These are phyloP conservation scores for Protobothrops mucrosquamatus DNA, from an alignment of 2,113 vertebrate species.

Conservation along the genomic window DNA sequence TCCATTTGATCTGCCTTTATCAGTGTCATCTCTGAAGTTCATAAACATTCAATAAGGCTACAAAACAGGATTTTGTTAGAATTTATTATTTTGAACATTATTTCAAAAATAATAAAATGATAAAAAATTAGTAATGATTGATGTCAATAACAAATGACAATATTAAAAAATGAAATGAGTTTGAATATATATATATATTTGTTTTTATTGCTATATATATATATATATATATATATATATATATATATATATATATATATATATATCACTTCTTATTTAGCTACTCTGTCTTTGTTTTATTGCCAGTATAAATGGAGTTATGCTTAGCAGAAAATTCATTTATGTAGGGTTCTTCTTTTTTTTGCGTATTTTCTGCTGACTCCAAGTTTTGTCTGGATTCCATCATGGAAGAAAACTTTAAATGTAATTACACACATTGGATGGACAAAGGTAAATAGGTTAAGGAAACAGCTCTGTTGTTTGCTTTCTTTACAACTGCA, in stretches of 20 bases:
- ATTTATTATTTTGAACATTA: constrained; percentile 6
- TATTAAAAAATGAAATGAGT: background rate
- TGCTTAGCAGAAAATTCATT: constrained; percentile 2
- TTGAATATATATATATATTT: too few relatives aligned
- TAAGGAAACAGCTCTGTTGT: background rate
- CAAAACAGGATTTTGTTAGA: background rate
- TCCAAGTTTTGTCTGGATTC: background rate
- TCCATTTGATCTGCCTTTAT: background rate
- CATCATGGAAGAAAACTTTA: background rate
- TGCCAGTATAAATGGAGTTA: background rate
- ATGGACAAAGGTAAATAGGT: background rate
- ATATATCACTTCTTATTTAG: constrained; percentile 3
- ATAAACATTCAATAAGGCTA: background rate
- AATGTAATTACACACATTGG: background rate
- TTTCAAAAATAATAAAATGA: background rate
- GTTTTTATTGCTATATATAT: too few relatives aligned
- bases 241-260: too few relatives aligned
- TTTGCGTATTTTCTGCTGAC: background rate
- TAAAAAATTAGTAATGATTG: background rate
- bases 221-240: background rate
- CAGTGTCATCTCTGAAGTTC: background rate
- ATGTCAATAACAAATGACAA: background rate
- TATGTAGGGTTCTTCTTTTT: background rate
- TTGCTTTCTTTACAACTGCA: background rate
- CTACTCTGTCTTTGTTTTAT: constrained; percentile 13